Evolutionary conservation across 53 echinoderm and acorn worm species (phyloP), one percentile per base, ranked within the genome.

Genomic region (Crossaster papposus): DNA sequence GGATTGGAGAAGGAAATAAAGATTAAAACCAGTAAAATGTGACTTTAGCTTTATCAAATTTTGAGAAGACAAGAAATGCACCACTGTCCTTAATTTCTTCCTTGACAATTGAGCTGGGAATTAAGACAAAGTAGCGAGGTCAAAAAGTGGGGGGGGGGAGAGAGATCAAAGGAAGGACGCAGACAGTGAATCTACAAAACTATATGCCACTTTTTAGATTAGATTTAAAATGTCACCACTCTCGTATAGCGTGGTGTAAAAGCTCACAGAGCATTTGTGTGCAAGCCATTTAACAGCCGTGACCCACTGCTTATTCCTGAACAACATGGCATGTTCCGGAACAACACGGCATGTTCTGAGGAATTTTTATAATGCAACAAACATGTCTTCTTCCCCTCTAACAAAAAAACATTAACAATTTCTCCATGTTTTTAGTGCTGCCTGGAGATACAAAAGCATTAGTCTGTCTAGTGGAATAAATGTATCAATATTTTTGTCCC

Each of bases 401-500:
- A n/a, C n/a, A n/a, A n/a, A n/a, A n/a, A n/a, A n/a, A n/a, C n/a
- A n/a, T n/a, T n/a, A n/a, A n/a, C n/a, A n/a, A n/a, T n/a, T 68
- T 9, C 44, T 68, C 68, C 68, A 11, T 58, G 3, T 79, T 28
- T 52, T 81, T 34, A 51, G 32, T 63, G 29, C 63, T 81, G 81
- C 81, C 81, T 81, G 35, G 63, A 58, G 30, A 58, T 62, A 81
- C 9, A 22, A 31, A 58, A 20, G 35, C 17, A 58, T 51, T 23
- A 23, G 34, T 30, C 34, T 20, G 54, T 54, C 58, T 33, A 15
- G 29, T 14, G 10, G 29, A 62, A 23, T 33, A 34, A 63, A 51
- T 62, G 34, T 81, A 62, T 55, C 54, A 55, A 81, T 81, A 55
- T 81, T 81, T 55, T 81, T 81, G 55, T 58, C 54, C 15, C 52